Evolutionary conservation across 64 coral and sea anemone genomes (phyloP), one percentile per base, ranked within the genome.

Genomic region (Exaiptasia diaphana): DNA sequence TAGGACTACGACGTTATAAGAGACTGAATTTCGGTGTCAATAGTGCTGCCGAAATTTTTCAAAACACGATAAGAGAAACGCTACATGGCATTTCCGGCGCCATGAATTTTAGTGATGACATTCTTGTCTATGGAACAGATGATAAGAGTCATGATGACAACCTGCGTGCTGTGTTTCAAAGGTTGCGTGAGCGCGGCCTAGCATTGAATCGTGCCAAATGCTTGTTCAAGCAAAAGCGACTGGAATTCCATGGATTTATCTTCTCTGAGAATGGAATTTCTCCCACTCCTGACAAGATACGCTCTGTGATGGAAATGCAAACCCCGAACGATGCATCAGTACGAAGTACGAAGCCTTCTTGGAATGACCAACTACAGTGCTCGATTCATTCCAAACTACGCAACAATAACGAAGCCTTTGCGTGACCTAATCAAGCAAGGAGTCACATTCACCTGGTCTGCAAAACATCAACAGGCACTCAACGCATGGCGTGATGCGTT

Each of bases 81-180:
- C 25, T 83, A 4, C 33, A 3, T 28, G 73, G 53, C 15, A 18
- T 78, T 9, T 14, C 11, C 15, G 75, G 75, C n/a, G 73, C 41
- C 13, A 44, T 64, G 15, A 88, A 79, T 38, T 37, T 88, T 14
- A 69, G 63, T 38, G 73, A 78, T 69, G 85, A 71, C 64, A 83
- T 83, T 46, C 64, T 83, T 21, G 59, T 77, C 46, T 74, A 44
- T 43, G 50, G 68, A 2, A 15, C 2, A 7, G 71, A 75, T 54
- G 22, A 32, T 58, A 58, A 72, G 14, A 20, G 21, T 20, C 82
- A 86, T 63, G 70, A 74, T 15, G 37, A 58, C 27, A 40, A 34
- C 37, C 82, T 86, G 41, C 1, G 23, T 13, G 49, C 42, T 71
- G 67, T 85, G 10, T 59, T 85, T 13, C 46, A 73, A 18, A 46